Evolutionary conservation across 2,888 invertebrate species (phyloP), one percentile per base, ranked within the genome.

Genomic region (Dryadula phaetusa): DNA sequence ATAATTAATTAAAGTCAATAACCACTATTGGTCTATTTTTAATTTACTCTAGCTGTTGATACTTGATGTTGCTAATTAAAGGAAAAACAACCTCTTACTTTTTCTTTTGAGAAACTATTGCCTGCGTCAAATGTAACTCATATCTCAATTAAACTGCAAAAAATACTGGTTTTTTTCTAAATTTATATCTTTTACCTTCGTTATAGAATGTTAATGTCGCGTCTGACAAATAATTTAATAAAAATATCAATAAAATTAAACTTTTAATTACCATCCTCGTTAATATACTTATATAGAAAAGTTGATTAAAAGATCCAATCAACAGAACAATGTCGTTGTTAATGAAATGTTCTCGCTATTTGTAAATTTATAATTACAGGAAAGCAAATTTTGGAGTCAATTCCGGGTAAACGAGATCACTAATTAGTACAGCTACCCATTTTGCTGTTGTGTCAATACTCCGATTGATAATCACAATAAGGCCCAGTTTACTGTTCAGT

Each of bases 361-460:
- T 72, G 70, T 72, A 66, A 68, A 74, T 71, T 71, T 69, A 72
- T 72, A 74, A 72, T 70, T 67, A 70, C 71, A 71, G 70, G 65
- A 71, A 72, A 74, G 71, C 72, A 67, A 71, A 72, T 73, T 70
- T 74, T 66, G 61, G 66, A 73, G 72, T 69, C 70, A 70, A 72
- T 71, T 72, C 68, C 64, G 60, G 63, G 64, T 65, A 70, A 76
- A 72, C 71, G 75, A 72, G 72, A 72, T 74, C 70, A 70, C 70
- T 74, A 74, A 73, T 74, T 74, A 74, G 73, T 62, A 62, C 62
- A 52, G 67, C 67, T 66, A 60, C 56, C 65, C 68, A 66, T 68
- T 71, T 66, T 32, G 42, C 64, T 37, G 67, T 64, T 64, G 64
- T 66, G 70, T 56, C 62, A 63, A 66, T 61, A 70, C 62, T 32